Evolutionary conservation across 2,113 vertebrate species (phyloP), one percentile per base, ranked within the genome.

Genomic region (Cephalopholis sonnerati): DNA sequence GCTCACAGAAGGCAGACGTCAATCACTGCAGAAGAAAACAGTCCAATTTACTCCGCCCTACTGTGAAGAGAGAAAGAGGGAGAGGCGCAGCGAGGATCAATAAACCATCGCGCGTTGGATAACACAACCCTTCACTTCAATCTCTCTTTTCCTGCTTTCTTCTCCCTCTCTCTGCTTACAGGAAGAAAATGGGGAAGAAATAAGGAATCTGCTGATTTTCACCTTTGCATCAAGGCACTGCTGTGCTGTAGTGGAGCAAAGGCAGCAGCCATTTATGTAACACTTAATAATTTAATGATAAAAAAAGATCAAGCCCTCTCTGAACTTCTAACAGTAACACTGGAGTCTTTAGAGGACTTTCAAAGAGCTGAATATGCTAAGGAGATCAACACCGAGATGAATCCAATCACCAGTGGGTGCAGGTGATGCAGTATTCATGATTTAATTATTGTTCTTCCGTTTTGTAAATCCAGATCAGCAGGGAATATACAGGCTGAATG

Each of bases 21-120:
- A 91, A 86, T 94, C 92, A 86, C 64, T 0, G 62, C 50, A 51
- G 54, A 75, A 67, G 84, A 88, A 90, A 92, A 92, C 57, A 74
- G 83, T 81, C 87, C 89, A 91, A 88, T 90, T 93, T 90, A 85
- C 78, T 87, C 66, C 12, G 0, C 24, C 25, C 50, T 24, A 67
- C 65, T 74, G 75, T 12, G 62, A 68, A 17, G 75, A 67, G 66
- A 67, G 83, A 75, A 13, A 17, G 55, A 44, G 58, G 51, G 65
- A 51, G 51, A n/a, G 55, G 64, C 50, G 25, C 58, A 2, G 20
- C 17, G 2, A 32, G 17, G 83, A 92, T 93, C 91, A 83, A 93
- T 93, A 91, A 83, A 84, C 69, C 82, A 72, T 62, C 15, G 63
- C 63, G 27, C 13, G 46, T 61, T 74, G 79, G 78, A 82, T 75